Base-by-base conservation (phyloP, 2,113 vertebrate species). In the Phoenicopterus ruber region DNA sequence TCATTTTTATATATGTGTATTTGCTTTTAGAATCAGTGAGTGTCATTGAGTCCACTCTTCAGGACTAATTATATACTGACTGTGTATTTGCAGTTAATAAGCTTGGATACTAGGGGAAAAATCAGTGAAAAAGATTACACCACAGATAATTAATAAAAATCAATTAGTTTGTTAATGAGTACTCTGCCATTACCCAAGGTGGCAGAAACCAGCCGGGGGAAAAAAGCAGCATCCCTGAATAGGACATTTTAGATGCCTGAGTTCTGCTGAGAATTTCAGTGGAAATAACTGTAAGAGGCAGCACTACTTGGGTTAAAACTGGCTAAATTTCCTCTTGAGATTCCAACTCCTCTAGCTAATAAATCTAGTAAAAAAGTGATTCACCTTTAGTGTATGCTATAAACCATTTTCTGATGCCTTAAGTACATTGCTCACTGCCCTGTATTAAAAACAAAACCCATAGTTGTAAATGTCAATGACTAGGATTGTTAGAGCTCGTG, bases 71-170 rank as follows among this genome's bases (percentile, higher is more conserved):
- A 96, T 96, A 69, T 82, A 93, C 47, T 92, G 63, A 63, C 47
- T 90, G 58, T 95, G 69, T 97, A 83, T 98, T 97, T 97, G 86
- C 87, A 97, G 90, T 98, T 98, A 98, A 98, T 98, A 98, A 98
- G 97, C 94, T 98, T 96, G 97, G 95, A 98, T 98, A 98, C 96
- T 98, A 85, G 92, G 93, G 95, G 95, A 97, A 97, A 96, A 96
- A 97, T 96, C 94, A 98, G 95, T 97, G 90, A 84, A 97, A 97
- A 98, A 98, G 83, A 98, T 98, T 97, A 96, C 86, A 96, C 92
- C 72, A 98, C 96, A 98, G 98, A 98, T 98, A 98, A 98, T 98
- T 98, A 98, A 98, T 98, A 98, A 98, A 98, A 98, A 98, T 98
- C 98, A 98, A 98, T 98, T 98, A 98, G 96, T 97, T 98, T 98